Evolutionary conservation across 2,113 vertebrate species (phyloP).

Genomic region (Malurus cyaneus): DNA sequence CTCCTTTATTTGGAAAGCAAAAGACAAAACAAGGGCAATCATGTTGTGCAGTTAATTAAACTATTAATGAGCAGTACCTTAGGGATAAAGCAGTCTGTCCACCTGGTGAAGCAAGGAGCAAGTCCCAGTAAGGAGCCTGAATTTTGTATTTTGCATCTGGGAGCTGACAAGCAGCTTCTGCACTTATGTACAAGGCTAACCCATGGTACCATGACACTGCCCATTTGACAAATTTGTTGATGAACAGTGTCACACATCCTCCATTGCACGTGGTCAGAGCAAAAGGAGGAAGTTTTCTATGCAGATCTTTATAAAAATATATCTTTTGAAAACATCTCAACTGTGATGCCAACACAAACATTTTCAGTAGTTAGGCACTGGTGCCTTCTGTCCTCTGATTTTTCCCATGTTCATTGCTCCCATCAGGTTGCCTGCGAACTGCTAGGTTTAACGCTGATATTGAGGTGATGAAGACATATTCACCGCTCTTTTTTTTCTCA

Average conservation of each 20-base stretch:
- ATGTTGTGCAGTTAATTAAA: not conserved
- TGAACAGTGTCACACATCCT: not conserved
- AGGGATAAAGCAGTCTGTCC: not conserved
- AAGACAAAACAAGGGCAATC: not conserved
- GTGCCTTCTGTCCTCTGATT: not conserved
- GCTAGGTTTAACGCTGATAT: not conserved
- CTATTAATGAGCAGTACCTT: not conserved
- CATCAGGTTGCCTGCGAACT: not conserved
- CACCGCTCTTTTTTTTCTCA: not conserved
- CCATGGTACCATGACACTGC: not conserved
- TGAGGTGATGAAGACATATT: not conserved
- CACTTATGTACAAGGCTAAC: not conserved
- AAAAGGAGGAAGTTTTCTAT: not conserved
- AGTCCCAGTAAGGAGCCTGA: not conserved
- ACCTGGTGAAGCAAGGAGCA: not conserved
- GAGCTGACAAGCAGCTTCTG: not conserved
- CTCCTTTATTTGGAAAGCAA: too few relatives aligned
- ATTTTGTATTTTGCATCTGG: not conserved
- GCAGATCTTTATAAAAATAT: not conserved
- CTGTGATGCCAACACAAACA: not conserved
- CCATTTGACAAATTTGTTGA: not conserved
- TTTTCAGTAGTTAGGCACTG: not conserved
- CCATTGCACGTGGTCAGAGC: not conserved
- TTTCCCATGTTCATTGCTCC: not conserved
- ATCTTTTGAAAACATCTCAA: not conserved